These are phyloP conservation scores for Lycodopsis pacificus DNA, from an alignment of 2,797 vertebrate genomes.

Conservation along the genomic window DNA sequence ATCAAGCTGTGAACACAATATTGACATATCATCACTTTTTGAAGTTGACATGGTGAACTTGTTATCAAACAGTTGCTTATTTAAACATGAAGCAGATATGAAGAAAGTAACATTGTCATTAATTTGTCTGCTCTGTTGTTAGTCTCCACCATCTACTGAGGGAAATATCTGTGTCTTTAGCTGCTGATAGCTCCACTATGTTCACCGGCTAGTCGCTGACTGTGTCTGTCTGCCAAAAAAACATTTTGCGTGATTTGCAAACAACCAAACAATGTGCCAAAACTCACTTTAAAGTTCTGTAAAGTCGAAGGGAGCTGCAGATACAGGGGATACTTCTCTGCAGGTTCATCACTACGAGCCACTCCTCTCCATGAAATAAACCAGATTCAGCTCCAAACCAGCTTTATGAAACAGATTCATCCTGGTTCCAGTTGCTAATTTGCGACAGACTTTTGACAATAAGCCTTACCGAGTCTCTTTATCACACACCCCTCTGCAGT, in stretches of 20 bases:
- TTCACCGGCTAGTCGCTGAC: neutral
- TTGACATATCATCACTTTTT: neutral
- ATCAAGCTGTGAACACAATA: neutral
- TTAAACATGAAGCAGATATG: neutral
- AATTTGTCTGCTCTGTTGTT: neutral
- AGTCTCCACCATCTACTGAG: slow-evolving; percentile 2
- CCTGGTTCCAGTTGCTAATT: neutral
- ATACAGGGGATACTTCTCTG: neutral
- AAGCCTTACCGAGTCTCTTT: slow-evolving; percentile 9
- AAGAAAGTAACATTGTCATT: neutral
- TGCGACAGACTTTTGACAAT: neutral
- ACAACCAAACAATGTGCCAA: neutral
- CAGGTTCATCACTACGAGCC: neutral
- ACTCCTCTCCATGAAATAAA: neutral
- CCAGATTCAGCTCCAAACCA: neutral
- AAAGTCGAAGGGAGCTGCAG: neutral
- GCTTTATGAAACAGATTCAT: slow-evolving; percentile 24
- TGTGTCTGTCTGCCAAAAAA: neutral
- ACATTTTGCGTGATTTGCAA: neutral
- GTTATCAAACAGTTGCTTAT: neutral
- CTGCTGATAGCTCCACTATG: neutral
- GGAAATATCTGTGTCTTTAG: neutral
- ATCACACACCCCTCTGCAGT: slow-evolving; percentile 50
- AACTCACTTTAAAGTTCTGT: neutral
- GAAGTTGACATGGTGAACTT: neutral